A percentile compares a stretch with the other conserved stretches of the same genome.
Conservation (phyloP, 2,113 vertebrate species). For the Dicerorhinus sumatrensis region DNA sequence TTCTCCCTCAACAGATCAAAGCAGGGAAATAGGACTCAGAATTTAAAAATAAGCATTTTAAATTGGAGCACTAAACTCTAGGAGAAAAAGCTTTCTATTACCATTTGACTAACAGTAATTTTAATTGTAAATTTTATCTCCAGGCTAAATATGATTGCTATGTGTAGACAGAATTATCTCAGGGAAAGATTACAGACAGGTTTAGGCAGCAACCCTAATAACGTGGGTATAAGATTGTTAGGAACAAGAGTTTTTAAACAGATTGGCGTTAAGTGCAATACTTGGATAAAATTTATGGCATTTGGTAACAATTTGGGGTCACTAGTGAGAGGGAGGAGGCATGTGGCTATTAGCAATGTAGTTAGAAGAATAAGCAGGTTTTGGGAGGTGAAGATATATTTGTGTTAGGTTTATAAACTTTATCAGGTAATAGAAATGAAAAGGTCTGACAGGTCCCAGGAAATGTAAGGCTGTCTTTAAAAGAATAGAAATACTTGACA, state of each 20-base stretch:
- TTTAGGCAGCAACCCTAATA: background rate
- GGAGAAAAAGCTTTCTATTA: background rate
- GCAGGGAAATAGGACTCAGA: background rate
- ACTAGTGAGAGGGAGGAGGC: background rate
- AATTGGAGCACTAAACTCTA: background rate
- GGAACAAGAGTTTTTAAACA: background rate
- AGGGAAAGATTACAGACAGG: background rate
- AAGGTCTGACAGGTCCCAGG: background rate
- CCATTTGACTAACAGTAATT: background rate
- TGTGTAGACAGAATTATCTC: background rate
- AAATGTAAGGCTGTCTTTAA: background rate
- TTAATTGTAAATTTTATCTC: background rate
- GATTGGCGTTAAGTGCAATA: background rate
- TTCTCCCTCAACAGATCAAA: background rate
- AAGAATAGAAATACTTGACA: background rate
- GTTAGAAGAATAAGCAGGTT: background rate
- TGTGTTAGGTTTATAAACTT: background rate
- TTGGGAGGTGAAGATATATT: background rate
- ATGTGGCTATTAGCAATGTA: background rate
- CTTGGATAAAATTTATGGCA: background rate
- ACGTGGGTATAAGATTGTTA: background rate
- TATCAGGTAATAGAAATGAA: background rate
- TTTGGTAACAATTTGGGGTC: background rate
- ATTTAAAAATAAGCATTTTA: constrained; percentile 1
- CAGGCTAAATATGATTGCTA: background rate